These are phyloP conservation scores for Chymomyza procnemis DNA, from an alignment of 2,888 invertebrate genomes.

Conservation along the genomic window DNA sequence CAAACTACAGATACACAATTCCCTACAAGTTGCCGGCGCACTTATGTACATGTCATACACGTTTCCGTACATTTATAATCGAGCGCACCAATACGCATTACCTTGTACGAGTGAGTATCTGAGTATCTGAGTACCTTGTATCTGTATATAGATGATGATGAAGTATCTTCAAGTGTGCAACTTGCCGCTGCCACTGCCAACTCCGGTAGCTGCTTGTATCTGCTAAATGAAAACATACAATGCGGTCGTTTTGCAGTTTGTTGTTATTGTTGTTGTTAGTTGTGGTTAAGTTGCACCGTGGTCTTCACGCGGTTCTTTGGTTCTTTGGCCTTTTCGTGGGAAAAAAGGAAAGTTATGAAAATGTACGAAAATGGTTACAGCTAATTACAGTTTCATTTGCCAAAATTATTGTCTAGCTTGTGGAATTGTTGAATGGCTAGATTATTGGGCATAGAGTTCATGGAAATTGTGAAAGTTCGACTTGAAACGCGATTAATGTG, in stretches of 20 bases:
- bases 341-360: not conserved
- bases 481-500: not conserved
- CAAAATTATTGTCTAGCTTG: not conserved
- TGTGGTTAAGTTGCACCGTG: not conserved
- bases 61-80: slow-evolving; percentile 65
- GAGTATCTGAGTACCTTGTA: too few species aligned
- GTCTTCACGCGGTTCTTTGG: not conserved
- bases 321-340: not conserved
- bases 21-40: slow-evolving; percentile 10
- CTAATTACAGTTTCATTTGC: not conserved
- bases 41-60: slow-evolving; percentile 59
- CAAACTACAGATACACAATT: slow-evolving; percentile 8
- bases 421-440: not conserved
- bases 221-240: slow-evolving; percentile 71
- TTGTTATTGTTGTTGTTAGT: not conserved
- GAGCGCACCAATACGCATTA: slow-evolving; percentile 51
- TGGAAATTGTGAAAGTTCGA: not conserved
- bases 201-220: slow-evolving; percentile 64
- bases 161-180: slow-evolving; percentile 61
- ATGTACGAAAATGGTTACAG: not conserved
- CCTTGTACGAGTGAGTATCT: slow-evolving; percentile 28
- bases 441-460: not conserved
- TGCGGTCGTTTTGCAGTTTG: slow-evolving; percentile 39
- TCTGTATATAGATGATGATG: slow-evolving; percentile 45
- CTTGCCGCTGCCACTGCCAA: slow-evolving; percentile 30